phyloP scores from a whole-genome alignment of 1,140 invertebrate genomes.

The Luehdorfia chinensis region DNA sequence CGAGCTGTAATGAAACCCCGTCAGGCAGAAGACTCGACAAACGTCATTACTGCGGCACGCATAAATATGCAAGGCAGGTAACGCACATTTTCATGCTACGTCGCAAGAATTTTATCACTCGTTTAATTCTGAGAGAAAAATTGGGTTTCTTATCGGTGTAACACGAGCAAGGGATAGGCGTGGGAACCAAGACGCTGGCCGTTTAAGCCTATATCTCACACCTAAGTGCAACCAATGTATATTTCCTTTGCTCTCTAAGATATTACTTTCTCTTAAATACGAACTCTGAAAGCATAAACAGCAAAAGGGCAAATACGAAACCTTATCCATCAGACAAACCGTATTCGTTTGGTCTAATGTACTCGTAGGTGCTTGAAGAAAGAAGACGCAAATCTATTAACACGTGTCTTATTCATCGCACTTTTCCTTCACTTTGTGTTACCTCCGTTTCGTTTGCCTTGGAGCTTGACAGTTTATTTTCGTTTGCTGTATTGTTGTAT shows the following conservation, averaged over 20 bases:
- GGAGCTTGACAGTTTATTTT: no score
- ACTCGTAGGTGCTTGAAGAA: conserved; percentile 49
- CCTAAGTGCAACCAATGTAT: conserved; percentile 68
- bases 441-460: no score
- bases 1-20: conserved; percentile 65
- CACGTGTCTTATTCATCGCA: conserved; percentile 52
- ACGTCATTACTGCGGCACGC: conserved; percentile 72
- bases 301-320: conserved; percentile 46
- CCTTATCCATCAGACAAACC: conserved; percentile 56
- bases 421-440: no score
- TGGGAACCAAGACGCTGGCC: conserved; percentile 60
- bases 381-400: conserved; percentile 50
- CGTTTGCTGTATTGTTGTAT: no score
- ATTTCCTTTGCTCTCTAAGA: conserved; percentile 59
- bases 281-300: conserved; percentile 45
- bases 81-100: conserved; percentile 76
- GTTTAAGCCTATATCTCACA: conserved; percentile 43
- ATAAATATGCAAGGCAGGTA: conserved; percentile 77
- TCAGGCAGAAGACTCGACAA: conserved; percentile 59
- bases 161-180: conserved; percentile 59
- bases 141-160: conserved; percentile 63
- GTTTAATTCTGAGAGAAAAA: conserved; percentile 74
- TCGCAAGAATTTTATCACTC: conserved; percentile 75
- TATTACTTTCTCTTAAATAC: conserved; percentile 70
- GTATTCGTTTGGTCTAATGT: conserved; percentile 59